Evolutionary conservation across 1,140 invertebrate genomes (phyloP).

Genomic region (Pseudoatta argentina): DNA sequence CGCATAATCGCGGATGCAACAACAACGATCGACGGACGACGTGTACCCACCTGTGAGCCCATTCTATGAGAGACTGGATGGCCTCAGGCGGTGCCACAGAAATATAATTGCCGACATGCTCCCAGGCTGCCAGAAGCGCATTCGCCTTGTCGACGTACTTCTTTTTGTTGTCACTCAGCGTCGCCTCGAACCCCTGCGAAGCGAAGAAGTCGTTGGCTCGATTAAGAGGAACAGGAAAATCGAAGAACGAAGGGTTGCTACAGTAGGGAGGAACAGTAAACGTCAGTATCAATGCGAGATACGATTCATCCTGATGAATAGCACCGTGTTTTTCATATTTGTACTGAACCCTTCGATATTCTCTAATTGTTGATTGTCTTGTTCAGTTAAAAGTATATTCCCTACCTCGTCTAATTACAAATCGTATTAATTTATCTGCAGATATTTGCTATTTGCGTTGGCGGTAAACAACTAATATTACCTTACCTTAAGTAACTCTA

Average conservation of each 20-base stretch:
- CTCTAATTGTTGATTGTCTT: not conserved
- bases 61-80: conserved; percentile 87
- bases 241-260: not conserved
- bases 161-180: conserved; percentile 87
- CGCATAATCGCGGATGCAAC: conserved; percentile 10
- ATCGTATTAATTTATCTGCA: conserved; percentile 10
- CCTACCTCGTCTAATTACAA: not conserved
- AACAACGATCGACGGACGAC: conserved; percentile 34
- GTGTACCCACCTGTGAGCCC: conserved; percentile 85
- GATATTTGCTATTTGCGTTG: conserved; percentile 11
- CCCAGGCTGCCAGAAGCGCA: conserved; percentile 87
- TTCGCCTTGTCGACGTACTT: conserved; percentile 88
- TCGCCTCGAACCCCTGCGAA: conserved; percentile 86
- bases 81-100: conserved; percentile 84
- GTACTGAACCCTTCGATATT: not conserved
- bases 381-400: not conserved
- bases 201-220: conserved; percentile 36
- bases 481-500: conserved; percentile 15
- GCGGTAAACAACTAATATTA: conserved; percentile 22
- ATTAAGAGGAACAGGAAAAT: conserved; percentile 52
- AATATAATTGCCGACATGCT: conserved; percentile 87
- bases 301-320: not conserved
- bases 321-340: not conserved
- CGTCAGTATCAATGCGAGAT: not conserved
- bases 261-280: not conserved